phyloP scores from a whole-genome alignment of 2,888 invertebrate genomes.

The Bombyx huttoni region DNA sequence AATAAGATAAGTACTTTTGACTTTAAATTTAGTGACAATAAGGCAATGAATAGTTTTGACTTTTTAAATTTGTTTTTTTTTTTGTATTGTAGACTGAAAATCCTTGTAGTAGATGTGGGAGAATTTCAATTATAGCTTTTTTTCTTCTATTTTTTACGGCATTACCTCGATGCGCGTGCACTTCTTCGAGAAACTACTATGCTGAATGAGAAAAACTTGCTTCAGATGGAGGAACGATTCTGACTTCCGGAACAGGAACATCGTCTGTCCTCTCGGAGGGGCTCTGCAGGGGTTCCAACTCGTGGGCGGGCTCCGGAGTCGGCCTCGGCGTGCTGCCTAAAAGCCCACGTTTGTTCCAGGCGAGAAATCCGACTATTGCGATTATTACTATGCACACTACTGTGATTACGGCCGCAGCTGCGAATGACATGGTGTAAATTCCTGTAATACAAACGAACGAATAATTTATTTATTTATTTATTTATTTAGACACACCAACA shows the following conservation, averaged over 20 bases:
- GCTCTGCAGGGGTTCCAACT: constrained; percentile 16
- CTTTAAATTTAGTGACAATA: no score
- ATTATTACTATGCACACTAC: constrained; percentile 36
- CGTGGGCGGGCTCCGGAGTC: constrained; percentile 19
- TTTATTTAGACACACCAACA: no score
- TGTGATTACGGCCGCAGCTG: constrained; percentile 48
- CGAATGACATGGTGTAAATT: constrained; percentile 49
- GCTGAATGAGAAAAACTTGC: constrained; percentile 15
- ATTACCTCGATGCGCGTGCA: no score
- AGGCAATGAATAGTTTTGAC: no score
- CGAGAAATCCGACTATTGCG: constrained; percentile 28
- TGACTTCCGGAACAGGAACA: constrained; percentile 24
- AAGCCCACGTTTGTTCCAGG: constrained; percentile 40
- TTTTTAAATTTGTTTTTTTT: no score
- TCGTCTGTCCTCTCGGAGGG: constrained; percentile 13
- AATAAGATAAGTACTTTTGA: no score
- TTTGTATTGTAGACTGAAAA: no score
- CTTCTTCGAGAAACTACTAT: neutral
- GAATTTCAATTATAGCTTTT: no score
- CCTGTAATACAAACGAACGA: constrained; percentile 24
- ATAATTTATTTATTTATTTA: neutral
- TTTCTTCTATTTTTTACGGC: no score
- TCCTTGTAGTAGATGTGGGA: no score
- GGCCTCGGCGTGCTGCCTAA: constrained; percentile 22
- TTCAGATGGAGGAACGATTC: constrained; percentile 38